These are phyloP conservation scores for Chaetops frenatus DNA, from an alignment of 2,113 vertebrate species.

Conservation along the genomic window DNA sequence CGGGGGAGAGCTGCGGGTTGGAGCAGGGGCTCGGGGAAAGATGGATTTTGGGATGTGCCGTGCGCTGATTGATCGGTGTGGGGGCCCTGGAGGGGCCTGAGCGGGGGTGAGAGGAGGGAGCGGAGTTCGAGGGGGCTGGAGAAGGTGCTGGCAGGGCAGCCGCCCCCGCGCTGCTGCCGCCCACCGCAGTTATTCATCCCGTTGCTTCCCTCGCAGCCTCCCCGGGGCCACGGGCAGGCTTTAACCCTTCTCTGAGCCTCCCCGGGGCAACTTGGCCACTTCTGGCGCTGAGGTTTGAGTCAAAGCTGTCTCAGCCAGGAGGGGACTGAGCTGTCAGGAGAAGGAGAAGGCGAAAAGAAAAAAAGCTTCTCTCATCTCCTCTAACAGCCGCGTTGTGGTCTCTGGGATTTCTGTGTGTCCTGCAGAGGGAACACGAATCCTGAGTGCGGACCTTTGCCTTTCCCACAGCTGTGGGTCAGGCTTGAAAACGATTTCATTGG, in stretches of 20 bases:
- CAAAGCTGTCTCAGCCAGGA: neutral
- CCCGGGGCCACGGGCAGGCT: neutral
- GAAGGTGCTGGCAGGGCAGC: neutral
- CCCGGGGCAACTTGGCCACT: neutral
- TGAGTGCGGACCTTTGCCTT: neutral
- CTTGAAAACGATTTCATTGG: neutral
- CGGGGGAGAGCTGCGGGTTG: neutral
- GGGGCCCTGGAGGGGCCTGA: neutral
- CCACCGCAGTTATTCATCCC: neutral
- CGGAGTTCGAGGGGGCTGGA: neutral
- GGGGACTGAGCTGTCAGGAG: fast-evolving
- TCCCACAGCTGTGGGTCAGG: neutral
- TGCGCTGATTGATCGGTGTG: neutral
- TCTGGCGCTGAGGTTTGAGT: neutral
- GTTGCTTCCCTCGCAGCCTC: neutral
- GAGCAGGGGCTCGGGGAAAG: neutral
- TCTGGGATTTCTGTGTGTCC: neutral
- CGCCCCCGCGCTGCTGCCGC: neutral
- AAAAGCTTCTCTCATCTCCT: neutral
- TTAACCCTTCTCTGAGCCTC: neutral
- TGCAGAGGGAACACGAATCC: neutral
- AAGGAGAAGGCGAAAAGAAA: neutral
- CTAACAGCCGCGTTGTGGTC: fast-evolving
- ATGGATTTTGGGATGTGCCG: fast-evolving
- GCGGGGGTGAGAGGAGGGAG: neutral